A percentile compares a stretch with the other conserved stretches of the same genome.
These are phyloP conservation scores for Porites lobata DNA, from an alignment of 92 coral and sea anemone genomes.

Conservation along the genomic window DNA sequence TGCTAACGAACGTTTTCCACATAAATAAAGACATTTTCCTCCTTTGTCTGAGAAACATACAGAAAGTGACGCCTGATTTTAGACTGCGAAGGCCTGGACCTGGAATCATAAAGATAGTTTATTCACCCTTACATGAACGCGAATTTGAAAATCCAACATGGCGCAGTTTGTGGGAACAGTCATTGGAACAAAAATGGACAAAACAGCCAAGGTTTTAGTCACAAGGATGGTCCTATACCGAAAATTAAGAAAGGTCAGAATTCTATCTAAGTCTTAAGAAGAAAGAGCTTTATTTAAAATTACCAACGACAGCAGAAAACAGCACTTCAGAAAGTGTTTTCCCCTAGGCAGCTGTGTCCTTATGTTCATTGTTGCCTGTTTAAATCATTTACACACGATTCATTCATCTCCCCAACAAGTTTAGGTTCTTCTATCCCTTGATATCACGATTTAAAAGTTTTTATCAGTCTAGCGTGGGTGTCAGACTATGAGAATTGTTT, in stretches of 20 bases:
- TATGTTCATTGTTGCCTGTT: too few species aligned
- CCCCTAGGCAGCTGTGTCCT: too few species aligned
- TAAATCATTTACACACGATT: too few species aligned
- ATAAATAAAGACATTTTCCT: too few species aligned
- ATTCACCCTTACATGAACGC: not conserved
- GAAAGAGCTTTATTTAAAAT: not conserved
- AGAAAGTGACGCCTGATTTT: not conserved
- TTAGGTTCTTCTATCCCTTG: too few species aligned
- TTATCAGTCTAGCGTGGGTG: too few species aligned
- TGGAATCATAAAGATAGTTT: not conserved
- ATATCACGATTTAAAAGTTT: too few species aligned
- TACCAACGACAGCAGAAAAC: not conserved
- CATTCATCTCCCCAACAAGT: too few species aligned
- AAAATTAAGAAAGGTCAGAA: slow-evolving; percentile 80
- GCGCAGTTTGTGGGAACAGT: slow-evolving; percentile 99
- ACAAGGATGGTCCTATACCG: slow-evolving; percentile 94
- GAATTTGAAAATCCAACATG: slow-evolving; percentile 75
- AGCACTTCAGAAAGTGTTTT: too few species aligned
- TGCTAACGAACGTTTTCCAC: too few species aligned
- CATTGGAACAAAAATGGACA: slow-evolving; percentile 99
- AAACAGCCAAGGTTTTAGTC: slow-evolving; percentile 97
- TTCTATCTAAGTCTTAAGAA: not conserved
- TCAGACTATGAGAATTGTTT: too few species aligned
- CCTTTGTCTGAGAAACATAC: not conserved
- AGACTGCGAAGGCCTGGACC: slow-evolving; percentile 8